Percentiles rank a stretch among this genome's conserved stretches.
These are phyloP conservation scores for Oreotrochilus melanogaster DNA, from an alignment of 2,113 vertebrate species.

Conservation along the genomic window DNA sequence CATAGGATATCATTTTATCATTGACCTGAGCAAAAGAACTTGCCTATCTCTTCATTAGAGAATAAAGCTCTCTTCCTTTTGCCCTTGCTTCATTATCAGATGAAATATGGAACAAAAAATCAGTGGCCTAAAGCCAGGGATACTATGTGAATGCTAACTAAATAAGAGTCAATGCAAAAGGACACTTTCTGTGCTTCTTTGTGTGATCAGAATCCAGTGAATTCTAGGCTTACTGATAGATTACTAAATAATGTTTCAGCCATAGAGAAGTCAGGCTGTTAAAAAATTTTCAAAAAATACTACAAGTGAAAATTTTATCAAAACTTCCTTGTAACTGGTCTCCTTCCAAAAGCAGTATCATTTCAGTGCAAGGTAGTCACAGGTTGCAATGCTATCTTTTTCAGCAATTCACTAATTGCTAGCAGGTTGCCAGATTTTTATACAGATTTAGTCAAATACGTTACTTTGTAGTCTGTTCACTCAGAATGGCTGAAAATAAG, in stretches of 20 bases:
- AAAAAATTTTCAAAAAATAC: background rate
- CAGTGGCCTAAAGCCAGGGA: background rate
- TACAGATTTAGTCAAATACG: background rate
- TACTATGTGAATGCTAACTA: background rate
- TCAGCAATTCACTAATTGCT: background rate
- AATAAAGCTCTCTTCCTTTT: background rate
- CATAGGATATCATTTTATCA: background rate
- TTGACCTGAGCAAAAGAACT: background rate
- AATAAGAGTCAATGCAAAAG: background rate
- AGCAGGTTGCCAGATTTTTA: background rate
- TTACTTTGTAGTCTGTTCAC: constrained; percentile 85
- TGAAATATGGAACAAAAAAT: background rate
- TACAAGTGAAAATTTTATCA: background rate
- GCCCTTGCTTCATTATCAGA: background rate
- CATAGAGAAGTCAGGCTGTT: background rate
- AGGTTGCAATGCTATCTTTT: background rate
- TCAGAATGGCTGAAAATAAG: constrained; percentile 86
- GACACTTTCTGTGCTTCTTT: background rate
- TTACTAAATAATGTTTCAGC: background rate
- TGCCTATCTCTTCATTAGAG: background rate
- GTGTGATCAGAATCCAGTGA: background rate
- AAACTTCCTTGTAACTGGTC: background rate
- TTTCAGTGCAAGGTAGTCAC: background rate
- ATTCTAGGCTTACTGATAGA: background rate
- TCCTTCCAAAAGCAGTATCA: background rate